Evolutionary conservation across 2,888 invertebrate genomes (phyloP).

Genomic region (Zeuzera pyrina): DNA sequence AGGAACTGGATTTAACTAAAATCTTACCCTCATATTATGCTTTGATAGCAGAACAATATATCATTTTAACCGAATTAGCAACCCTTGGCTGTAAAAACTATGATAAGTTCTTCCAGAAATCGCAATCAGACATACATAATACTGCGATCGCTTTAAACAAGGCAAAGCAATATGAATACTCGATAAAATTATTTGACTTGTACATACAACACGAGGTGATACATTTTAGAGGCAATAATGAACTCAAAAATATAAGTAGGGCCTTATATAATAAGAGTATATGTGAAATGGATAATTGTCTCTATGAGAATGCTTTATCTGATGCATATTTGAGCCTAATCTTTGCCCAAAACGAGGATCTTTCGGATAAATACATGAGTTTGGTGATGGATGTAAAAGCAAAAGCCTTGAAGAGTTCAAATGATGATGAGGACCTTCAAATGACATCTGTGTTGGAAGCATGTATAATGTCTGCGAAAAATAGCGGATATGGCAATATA

Average conservation of each 20-base stretch:
- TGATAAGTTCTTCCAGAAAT: slow-evolving; percentile 39
- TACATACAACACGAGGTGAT: slow-evolving; percentile 41
- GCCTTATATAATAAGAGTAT: slow-evolving; percentile 58
- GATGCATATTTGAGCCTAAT: slow-evolving; percentile 47
- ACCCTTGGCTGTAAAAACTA: slow-evolving; percentile 34
- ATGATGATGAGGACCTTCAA: slow-evolving; percentile 27
- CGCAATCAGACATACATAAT: slow-evolving; percentile 53
- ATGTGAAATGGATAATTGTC: slow-evolving; percentile 43
- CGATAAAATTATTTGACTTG: slow-evolving; percentile 43
- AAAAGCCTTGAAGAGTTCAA: slow-evolving; percentile 30
- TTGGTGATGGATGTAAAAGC: slow-evolving; percentile 56
- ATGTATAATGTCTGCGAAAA: slow-evolving; percentile 22
- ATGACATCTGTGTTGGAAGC: slow-evolving; percentile 32
- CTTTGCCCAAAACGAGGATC: slow-evolving; percentile 31
- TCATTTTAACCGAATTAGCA: slow-evolving; percentile 29
- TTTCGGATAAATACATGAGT: slow-evolving; percentile 48
- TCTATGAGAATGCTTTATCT: slow-evolving; percentile 33
- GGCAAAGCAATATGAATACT: slow-evolving; percentile 31
- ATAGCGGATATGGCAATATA: slow-evolving; percentile 34
- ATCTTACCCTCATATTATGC: slow-evolving; percentile 22
- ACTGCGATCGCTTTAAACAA: slow-evolving; percentile 46
- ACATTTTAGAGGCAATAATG: slow-evolving; percentile 19
- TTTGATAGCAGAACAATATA: slow-evolving; percentile 33
- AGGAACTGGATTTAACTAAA: slow-evolving; percentile 22
- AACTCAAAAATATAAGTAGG: slow-evolving; percentile 41